phyloP scores from a whole-genome alignment of 2,888 invertebrate species.

The Taenaris catops region DNA sequence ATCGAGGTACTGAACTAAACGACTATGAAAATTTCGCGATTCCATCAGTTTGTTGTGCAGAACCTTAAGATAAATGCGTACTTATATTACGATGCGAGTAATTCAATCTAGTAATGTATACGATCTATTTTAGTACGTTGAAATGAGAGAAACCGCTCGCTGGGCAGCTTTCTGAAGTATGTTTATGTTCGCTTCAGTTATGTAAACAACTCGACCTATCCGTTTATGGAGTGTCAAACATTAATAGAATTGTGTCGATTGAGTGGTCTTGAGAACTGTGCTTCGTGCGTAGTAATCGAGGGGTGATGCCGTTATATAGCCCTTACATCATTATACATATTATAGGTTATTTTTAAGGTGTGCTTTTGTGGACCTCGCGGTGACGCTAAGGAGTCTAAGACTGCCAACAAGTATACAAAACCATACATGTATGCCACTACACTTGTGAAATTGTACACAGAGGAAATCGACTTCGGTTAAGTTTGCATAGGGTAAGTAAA shows the following conservation, averaged over 20 bases:
- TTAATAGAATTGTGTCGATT: conserved; percentile 31
- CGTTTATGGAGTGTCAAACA: conserved; percentile 42
- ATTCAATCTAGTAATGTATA: conserved; percentile 13
- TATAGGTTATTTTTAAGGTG: conserved; percentile 23
- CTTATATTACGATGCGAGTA: conserved; percentile 2
- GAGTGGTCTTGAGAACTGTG: conserved; percentile 27
- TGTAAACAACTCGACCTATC: conserved; percentile 41
- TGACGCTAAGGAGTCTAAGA: no score
- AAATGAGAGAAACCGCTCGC: conserved; percentile 25
- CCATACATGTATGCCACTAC: no score
- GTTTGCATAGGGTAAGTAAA: no score
- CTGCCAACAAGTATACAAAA: no score
- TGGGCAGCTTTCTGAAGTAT: conserved; percentile 27
- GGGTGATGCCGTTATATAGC: conserved; percentile 57
- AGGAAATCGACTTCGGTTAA: no score
- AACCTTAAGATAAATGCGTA: no score
- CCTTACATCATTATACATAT: conserved; percentile 8
- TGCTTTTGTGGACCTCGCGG: no score
- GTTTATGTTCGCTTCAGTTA: conserved; percentile 42
- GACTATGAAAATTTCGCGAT: no score
- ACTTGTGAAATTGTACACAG: no score
- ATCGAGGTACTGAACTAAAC: no score
- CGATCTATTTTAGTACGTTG: conserved; percentile 13
- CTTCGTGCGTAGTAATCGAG: conserved; percentile 41
- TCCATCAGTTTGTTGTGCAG: no score